These are phyloP conservation scores for Mnemiopsis leidyi DNA, from an alignment of 37 sponge, comb jelly and placozoan species.

Conservation along the genomic window DNA sequence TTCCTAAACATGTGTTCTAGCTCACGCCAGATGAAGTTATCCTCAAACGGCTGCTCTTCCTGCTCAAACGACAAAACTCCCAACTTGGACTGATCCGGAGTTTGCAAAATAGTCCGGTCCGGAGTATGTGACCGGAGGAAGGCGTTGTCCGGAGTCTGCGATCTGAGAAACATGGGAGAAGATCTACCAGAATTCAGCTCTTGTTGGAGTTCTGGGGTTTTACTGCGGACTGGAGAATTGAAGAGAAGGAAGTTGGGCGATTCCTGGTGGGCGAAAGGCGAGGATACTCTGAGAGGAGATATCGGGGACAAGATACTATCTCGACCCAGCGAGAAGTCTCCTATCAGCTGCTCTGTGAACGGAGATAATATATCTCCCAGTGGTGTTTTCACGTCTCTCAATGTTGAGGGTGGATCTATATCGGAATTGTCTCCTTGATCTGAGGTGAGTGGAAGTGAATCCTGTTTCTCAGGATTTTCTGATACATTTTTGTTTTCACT, in stretches of 20 bases:
- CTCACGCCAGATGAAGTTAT: constrained; percentile 27
- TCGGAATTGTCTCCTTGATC: background rate
- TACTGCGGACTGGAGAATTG: background rate
- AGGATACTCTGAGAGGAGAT: background rate
- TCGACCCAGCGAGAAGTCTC: background rate
- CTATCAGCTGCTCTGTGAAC: background rate
- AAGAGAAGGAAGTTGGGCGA: constrained; percentile 29
- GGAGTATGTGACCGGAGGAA: background rate
- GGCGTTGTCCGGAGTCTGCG: background rate
- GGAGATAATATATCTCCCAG: background rate
- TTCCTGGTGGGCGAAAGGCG: constrained; percentile 1
- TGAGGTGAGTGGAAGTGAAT: background rate
- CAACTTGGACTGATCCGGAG: constrained; percentile 35
- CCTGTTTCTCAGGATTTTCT: background rate
- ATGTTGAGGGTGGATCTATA: background rate
- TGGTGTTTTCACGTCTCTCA: background rate
- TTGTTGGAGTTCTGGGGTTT: background rate
- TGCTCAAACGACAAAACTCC: constrained; percentile 9
- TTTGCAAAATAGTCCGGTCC: background rate
- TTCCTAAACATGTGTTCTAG: background rate
- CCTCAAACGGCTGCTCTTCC: background rate
- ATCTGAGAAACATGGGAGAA: background rate
- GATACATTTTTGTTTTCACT: background rate
- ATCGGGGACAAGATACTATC: background rate
- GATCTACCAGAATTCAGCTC: background rate